Percentiles rank a stretch among this genome's conserved stretches.
phyloP scores from a whole-genome alignment of 2,797 vertebrate species.

The Sebastes itinus region DNA sequence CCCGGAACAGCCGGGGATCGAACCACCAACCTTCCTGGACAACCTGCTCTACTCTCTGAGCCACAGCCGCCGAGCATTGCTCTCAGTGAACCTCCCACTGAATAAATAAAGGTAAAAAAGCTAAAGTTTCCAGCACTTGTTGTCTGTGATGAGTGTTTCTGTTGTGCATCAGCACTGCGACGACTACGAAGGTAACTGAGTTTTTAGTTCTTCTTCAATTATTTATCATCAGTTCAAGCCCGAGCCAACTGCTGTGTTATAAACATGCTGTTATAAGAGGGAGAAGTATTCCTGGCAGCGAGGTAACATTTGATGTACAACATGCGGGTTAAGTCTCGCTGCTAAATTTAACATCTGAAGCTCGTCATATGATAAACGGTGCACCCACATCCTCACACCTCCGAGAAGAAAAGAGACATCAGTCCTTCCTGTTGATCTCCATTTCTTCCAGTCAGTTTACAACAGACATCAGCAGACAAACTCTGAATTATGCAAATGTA shows the following conservation, averaged over 20 bases:
- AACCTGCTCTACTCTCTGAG: too few species aligned
- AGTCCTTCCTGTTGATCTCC: not conserved
- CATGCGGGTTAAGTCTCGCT: not conserved
- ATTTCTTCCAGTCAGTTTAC: not conserved
- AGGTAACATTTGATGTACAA: constrained; percentile 6
- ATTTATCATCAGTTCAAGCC: not conserved
- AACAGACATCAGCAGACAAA: constrained; percentile 1
- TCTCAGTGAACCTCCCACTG: too few species aligned
- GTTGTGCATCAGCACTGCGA: not conserved
- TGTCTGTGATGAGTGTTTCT: not conserved
- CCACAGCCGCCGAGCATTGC: too few species aligned
- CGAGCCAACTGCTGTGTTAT: not conserved
- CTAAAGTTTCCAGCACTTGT: not conserved
- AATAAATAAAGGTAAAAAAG: too few species aligned
- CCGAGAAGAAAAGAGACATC: not conserved
- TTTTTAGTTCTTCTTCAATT: not conserved
- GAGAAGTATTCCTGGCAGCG: not conserved
- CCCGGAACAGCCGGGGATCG: too few species aligned
- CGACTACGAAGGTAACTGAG: not conserved
- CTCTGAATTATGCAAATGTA: constrained; percentile 18
- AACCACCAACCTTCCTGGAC: too few species aligned
- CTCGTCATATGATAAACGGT: not conserved
- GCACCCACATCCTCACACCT: not conserved
- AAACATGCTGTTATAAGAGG: not conserved
- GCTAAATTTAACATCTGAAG: constrained; percentile 35